These are phyloP conservation scores for Bruchidius siliquastri DNA, from an alignment of 2,888 invertebrate species.

Conservation along the genomic window DNA sequence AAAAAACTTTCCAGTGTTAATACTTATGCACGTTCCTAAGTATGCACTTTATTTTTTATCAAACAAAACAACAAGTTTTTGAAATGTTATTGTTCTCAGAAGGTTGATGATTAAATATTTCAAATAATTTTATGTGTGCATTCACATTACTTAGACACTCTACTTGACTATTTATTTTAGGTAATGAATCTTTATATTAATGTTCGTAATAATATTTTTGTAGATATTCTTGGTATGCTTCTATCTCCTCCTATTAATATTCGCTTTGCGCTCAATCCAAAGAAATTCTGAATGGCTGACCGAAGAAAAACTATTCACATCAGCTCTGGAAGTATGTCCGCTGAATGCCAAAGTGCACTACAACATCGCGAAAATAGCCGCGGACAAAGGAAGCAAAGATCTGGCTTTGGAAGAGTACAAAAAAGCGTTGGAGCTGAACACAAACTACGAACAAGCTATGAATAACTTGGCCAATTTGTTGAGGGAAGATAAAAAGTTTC, in stretches of 20 bases:
- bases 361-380: slow-evolving; percentile 86
- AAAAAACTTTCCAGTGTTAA: too few relatives aligned
- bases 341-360: slow-evolving; percentile 91
- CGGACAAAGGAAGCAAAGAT: slow-evolving; percentile 63
- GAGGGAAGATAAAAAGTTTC: slow-evolving; percentile 62
- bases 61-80: too few relatives aligned
- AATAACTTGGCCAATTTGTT: slow-evolving; percentile 88
- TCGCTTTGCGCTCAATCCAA: slow-evolving; percentile 51
- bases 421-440: slow-evolving; percentile 56
- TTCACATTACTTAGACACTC: too few relatives aligned
- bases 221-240: slow-evolving; percentile 37
- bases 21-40: too few relatives aligned
- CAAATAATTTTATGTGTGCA: too few relatives aligned
- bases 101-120: too few relatives aligned
- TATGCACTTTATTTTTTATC: too few relatives aligned
- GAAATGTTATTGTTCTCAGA: too few relatives aligned
- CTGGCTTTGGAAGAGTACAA: slow-evolving; percentile 77
- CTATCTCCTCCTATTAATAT: slow-evolving; percentile 35
- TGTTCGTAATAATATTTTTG: too few relatives aligned
- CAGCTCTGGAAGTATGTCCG: slow-evolving; percentile 84
- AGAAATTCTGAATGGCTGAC: slow-evolving; percentile 76
- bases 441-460: slow-evolving; percentile 86
- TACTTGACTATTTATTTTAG: too few relatives aligned
- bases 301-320: slow-evolving; percentile 73
- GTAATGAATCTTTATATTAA: too few relatives aligned